Base-by-base conservation (phyloP, 2,888 invertebrate species). In the Exocentrus adspersus region DNA sequence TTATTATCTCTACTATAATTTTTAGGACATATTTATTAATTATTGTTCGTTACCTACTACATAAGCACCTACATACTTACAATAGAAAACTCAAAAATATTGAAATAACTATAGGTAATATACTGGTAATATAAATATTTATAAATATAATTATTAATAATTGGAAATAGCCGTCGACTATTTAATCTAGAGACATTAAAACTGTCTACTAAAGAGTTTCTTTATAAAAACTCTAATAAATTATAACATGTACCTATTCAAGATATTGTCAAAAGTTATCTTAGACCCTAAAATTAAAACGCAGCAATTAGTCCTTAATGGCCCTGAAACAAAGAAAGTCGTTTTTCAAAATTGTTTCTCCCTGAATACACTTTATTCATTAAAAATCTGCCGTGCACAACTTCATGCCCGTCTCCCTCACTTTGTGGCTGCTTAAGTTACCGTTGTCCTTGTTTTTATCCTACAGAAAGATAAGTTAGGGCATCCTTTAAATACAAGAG, bases 291-390 rank as follows among this genome's bases (percentile, higher is more conserved):
- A 81, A 81, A 80, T 81, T 80, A 81, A 82, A 82, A 81, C 74
- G 80, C 78, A 76, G 81, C 82, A 82, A 82, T 82, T 82, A 82
- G 81, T 78, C 78, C 71, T 76, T 81, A 81, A 82, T 81, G 81
- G 81, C 75, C 72, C 71, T 76, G 74, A 79, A 80, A 82, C 82
- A 82, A 81, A 81, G 81, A 81, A 81, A 78, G 80, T 81, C 82
- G 81, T 82, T 82, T 81, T 82, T 82, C 82, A 81, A 81, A 81
- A 81, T 82, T 81, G 81, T 80, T 81, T 80, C 80, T 78, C 77
- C 79, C 79, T 72, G 79, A 80, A 78, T 79, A 79, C 80, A 78
- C 78, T 72, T 74, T 74, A 73, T 76, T 74, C 75, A 75, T 77
- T 76, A 77, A 77, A 77, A 77, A 77, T 75, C 65, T 67, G 64